These are phyloP conservation scores for Molossus molossus DNA, from an alignment of 2,797 vertebrate genomes.

Conservation along the genomic window DNA sequence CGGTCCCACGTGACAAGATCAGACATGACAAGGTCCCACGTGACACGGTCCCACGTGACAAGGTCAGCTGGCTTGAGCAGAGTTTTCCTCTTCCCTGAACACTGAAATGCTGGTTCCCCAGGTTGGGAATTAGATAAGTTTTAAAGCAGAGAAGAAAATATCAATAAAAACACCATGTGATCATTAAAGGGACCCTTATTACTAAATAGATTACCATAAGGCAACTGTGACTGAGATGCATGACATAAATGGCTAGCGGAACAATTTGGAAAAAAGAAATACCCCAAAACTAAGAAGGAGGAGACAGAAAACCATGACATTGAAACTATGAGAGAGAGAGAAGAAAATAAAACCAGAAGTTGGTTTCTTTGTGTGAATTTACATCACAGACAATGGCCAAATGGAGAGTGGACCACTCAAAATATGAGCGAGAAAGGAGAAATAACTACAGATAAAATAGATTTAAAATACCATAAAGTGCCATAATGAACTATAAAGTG, in stretches of 20 bases:
- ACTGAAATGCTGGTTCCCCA: background rate
- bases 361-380: background rate
- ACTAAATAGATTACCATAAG: background rate
- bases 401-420: background rate
- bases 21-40: background rate
- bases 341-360: background rate
- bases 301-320: background rate
- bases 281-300: background rate
- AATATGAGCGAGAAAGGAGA: background rate
- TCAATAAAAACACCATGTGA: background rate
- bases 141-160: background rate
- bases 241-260: background rate
- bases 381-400: background rate
- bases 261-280: background rate
- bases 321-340: background rate
- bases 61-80: background rate
- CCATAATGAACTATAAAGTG: background rate
- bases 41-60: background rate
- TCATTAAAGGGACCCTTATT: background rate
- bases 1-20: background rate
- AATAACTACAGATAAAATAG: background rate
- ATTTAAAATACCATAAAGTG: background rate
- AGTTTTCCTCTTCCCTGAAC: background rate
- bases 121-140: background rate
- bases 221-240: background rate